Evolutionary conservation across 2,888 invertebrate species (phyloP), one percentile per base, ranked within the genome.

Genomic region (Abscondita cerata): DNA sequence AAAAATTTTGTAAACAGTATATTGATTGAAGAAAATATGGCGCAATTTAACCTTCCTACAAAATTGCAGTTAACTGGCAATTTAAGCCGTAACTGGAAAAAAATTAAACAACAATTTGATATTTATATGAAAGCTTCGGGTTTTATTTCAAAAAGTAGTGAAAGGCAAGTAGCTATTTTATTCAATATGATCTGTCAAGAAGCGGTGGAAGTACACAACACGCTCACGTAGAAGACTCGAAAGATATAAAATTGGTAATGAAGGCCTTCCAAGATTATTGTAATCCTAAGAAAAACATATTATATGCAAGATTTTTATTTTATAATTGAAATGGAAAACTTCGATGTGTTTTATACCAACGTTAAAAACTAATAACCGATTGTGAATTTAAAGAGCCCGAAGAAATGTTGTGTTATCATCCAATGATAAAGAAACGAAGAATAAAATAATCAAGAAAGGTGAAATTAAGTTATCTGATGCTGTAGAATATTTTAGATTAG

Each of bases 211-310:
- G 15, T 52, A 16, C 31, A 52, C 12, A 36, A 52, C 34, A 46
- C 55, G 13, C 46, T 41, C 16, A 47, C 1, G 13, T 47, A 31
- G 33, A 44, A 40, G 44, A 41, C 31, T 15, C 15, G 33, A 48
- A 56, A n/a, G n/a, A 38, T 1, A 38, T 56, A 1, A 38, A 11
- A 2, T 59, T 34, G 3, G 58, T 58, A 18, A 16, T 58, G 18
- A 8, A 52, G 5, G 19, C 16, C 2, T 58, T 58, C 31, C 44
- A 58, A 31, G 36, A 12, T 40, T 52, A 58, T 16, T 58, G 44
- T 25, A 58, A 52, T 38, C 44, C 52, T 4, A 52, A 44, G 36
- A 58, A 58, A 18, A 58, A 52, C 31, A 46, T 58, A 31, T 20
- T 58, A 11, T 52, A 58, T 12, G 2, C 58, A 19, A 19, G 52